phyloP scores from a whole-genome alignment of 1,140 invertebrate species.

The Drosophila persimilis region DNA sequence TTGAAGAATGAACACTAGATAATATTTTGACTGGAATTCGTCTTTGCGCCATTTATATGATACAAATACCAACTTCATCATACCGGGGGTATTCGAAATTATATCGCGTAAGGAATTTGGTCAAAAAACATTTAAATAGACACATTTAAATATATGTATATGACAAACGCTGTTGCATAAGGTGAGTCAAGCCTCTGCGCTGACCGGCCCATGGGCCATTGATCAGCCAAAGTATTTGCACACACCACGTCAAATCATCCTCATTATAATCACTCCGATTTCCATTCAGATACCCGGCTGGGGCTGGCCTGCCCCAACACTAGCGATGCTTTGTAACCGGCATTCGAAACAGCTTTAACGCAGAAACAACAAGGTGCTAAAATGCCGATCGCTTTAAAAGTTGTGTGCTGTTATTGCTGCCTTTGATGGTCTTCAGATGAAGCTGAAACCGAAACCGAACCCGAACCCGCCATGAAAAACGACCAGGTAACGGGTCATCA shows the following conservation, averaged over 20 bases:
- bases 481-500: constrained; percentile 42
- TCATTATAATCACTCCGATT: constrained; percentile 35
- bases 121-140: constrained; percentile 23
- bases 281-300: constrained; percentile 4
- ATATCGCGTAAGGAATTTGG: constrained; percentile 16
- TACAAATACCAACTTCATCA: background rate
- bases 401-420: constrained; percentile 14
- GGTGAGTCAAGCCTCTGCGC: constrained; percentile 9
- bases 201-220: constrained; percentile 19
- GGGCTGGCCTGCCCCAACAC: constrained; percentile 27
- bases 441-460: constrained; percentile 8
- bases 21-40: background rate
- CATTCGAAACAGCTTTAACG: constrained; percentile 1
- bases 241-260: constrained; percentile 36
- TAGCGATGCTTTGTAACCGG: constrained; percentile 21
- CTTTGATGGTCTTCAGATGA: constrained; percentile 21
- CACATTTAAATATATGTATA: constrained; percentile 29
- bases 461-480: constrained; percentile 37
- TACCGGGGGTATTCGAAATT: background rate
- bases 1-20: too few species aligned
- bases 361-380: constrained; percentile 58
- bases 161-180: constrained; percentile 36
- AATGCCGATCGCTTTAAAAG: constrained; percentile 54
- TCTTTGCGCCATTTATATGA: background rate
- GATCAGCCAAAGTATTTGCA: constrained; percentile 41